Percentiles rank a stretch among this genome's conserved stretches.
phyloP scores from a whole-genome alignment of 2,888 invertebrate species.

The Xanthia icteritia region DNA sequence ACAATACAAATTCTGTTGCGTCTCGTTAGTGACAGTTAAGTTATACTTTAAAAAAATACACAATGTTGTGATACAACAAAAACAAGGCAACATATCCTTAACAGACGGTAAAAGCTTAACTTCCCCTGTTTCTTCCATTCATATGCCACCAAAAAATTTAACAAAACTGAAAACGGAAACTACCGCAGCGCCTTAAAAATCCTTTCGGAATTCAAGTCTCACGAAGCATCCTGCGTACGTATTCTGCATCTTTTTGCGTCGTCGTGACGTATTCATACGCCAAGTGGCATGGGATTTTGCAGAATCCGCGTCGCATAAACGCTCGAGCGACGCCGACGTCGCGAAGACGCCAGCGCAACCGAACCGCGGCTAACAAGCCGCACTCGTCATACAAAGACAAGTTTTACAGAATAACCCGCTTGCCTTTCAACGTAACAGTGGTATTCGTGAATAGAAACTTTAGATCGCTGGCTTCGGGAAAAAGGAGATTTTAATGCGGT shows the following conservation, averaged over 20 bases:
- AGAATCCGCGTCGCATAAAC: conserved; percentile 61
- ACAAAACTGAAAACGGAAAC: conserved; percentile 23
- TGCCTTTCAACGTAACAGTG: conserved; percentile 53
- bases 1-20: too few relatives aligned
- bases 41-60: neutral
- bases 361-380: conserved; percentile 67
- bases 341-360: conserved; percentile 58
- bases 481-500: conserved; percentile 25
- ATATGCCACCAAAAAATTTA: conserved; percentile 11
- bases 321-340: conserved; percentile 53
- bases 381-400: conserved; percentile 62
- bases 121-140: conserved; percentile 15
- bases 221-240: conserved; percentile 43
- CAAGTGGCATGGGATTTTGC: conserved; percentile 59
- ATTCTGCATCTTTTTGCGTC: conserved; percentile 54
- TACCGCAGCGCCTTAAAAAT: conserved; percentile 33
- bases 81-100: conserved; percentile 9
- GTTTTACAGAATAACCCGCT: conserved; percentile 63
- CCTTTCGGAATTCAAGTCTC: conserved; percentile 44
- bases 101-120: conserved; percentile 1
- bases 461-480: conserved; percentile 33
- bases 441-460: conserved; percentile 54
- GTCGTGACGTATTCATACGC: conserved; percentile 57
- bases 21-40: too few relatives aligned
- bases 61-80: neutral